Percentiles rank a stretch among this genome's conserved stretches.
Evolutionary conservation across 2,888 invertebrate species (phyloP).

Genomic region (Brachycybe producta): DNA sequence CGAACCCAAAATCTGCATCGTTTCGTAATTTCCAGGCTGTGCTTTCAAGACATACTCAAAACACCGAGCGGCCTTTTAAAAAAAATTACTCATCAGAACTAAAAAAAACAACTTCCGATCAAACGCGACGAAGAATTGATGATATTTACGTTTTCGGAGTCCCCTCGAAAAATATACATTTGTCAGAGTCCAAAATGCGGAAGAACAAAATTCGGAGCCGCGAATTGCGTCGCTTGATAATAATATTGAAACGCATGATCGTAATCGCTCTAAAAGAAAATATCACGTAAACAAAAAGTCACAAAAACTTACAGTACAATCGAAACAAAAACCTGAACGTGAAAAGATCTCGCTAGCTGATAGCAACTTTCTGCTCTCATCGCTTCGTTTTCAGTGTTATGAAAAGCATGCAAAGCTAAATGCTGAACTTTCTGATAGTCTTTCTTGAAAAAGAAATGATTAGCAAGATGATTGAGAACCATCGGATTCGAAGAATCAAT

Average conservation of each 20-base stretch:
- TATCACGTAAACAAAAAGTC: neutral
- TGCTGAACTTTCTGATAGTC: slow-evolving; percentile 94
- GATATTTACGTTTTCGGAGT: slow-evolving; percentile 54
- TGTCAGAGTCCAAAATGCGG: slow-evolving; percentile 98
- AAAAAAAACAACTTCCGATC: neutral
- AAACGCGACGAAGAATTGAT: neutral
- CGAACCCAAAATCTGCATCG: slow-evolving; percentile 97
- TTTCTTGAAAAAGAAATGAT: slow-evolving; percentile 99
- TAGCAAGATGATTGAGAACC: slow-evolving; percentile 96
- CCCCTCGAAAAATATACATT: slow-evolving; percentile 96
- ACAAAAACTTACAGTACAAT: neutral
- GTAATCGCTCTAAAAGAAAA: slow-evolving; percentile 53
- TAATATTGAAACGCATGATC: slow-evolving; percentile 99
- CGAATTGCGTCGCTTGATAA: slow-evolving; percentile 97
- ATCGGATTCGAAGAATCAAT: slow-evolving; percentile 96
- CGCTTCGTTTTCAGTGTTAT: slow-evolving; percentile 96
- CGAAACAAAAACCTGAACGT: slow-evolving; percentile 55
- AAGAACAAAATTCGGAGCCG: slow-evolving; percentile 82
- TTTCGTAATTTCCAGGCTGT: slow-evolving; percentile 96
- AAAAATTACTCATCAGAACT: neutral
- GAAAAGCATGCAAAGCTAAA: slow-evolving; percentile 90
- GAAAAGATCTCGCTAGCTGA: slow-evolving; percentile 89
- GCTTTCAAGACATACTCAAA: slow-evolving; percentile 97
- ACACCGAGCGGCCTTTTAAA: slow-evolving; percentile 76
- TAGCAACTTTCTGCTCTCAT: slow-evolving; percentile 99